Evolutionary conservation across 2,888 invertebrate genomes (phyloP), one percentile per base, ranked within the genome.

Genomic region (Quadroppia sp.): DNA sequence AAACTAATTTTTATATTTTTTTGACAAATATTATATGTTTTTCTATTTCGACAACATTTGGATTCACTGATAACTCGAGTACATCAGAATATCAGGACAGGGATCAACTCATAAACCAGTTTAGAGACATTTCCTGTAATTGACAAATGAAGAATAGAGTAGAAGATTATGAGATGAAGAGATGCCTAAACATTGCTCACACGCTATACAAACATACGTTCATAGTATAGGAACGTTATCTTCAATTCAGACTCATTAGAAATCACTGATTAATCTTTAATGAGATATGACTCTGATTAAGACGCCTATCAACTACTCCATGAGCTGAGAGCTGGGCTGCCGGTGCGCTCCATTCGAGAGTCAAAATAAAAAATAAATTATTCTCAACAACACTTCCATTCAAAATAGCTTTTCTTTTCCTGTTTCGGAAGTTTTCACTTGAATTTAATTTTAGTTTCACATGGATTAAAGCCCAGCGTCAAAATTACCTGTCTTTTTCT

Each of bases 111-210:
- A 20, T 40, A 67, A 67, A 67, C 67, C 67, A 40, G 67, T 67
- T 67, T 67, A 67, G 17, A 67, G 67, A 67, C 67, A 67, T 67
- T 67, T 67, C 67, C 67, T 67, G 67, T 67, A 67, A 67, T 67
- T 67, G 36, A 11, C 32, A 40, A 36, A 67, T 67, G 40, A 67
- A 67, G 32, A 67, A 4, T 17, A 67, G 67, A 32, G 40, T 67
- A 67, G 9, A 59, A 59, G 59, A 59, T 25, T 28, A 32, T 59
- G 59, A 59, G 59, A 59, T 32, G 59, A 59, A 17, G 32, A 36
- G 36, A 36, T 36, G 36, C 9, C 36, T 48, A 48, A 9, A 3
- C 48, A 48, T 48, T 56, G 11, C 36, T 67, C 67, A 67, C 67
- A 67, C 67, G 67, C 67, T 67, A 67, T 32, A 32, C 42, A 67